Conservation (phyloP, 2,888 invertebrate species). For the Pyrgus malvae region DNA sequence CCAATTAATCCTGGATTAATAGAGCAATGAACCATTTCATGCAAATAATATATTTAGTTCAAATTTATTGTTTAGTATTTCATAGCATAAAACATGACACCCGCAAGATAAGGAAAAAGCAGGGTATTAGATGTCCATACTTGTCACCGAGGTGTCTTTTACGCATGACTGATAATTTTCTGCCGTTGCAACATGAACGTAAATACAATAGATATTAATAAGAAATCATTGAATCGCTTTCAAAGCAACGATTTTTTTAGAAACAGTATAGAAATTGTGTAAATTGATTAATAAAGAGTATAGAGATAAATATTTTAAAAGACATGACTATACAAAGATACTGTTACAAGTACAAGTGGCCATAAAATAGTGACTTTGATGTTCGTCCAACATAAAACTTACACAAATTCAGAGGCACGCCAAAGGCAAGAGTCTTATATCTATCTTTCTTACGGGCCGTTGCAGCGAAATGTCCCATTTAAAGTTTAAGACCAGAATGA, state of each 20-base stretch:
- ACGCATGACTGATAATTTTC: slow-evolving; percentile 15
- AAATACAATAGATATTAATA: neutral
- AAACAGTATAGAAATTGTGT: neutral
- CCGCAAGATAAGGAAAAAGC: slow-evolving; percentile 11
- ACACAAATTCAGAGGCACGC: slow-evolving; percentile 4
- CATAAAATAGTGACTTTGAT: neutral
- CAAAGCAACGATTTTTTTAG: slow-evolving; percentile 1
- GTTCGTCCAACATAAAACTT: slow-evolving; percentile 11
- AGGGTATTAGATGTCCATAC: slow-evolving; percentile 8
- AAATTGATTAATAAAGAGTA: neutral
- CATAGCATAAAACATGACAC: slow-evolving; percentile 4
- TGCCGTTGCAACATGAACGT: neutral
- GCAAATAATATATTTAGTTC: neutral
- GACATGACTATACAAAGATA: neutral
- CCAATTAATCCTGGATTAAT: neutral
- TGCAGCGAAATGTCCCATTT: slow-evolving; percentile 22
- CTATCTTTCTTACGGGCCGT: slow-evolving; percentile 12
- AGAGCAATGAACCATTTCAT: neutral
- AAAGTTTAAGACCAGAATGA: slow-evolving; percentile 22
- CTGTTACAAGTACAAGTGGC: neutral
- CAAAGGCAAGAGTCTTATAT: neutral
- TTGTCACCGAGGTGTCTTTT: slow-evolving; percentile 18
- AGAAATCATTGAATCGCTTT: no score
- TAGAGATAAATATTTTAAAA: neutral
- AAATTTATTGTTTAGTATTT: neutral